Percentiles rank a stretch among this genome's conserved stretches.
These are phyloP conservation scores for Phortica magna DNA, from an alignment of 2,888 invertebrate genomes.

Conservation along the genomic window DNA sequence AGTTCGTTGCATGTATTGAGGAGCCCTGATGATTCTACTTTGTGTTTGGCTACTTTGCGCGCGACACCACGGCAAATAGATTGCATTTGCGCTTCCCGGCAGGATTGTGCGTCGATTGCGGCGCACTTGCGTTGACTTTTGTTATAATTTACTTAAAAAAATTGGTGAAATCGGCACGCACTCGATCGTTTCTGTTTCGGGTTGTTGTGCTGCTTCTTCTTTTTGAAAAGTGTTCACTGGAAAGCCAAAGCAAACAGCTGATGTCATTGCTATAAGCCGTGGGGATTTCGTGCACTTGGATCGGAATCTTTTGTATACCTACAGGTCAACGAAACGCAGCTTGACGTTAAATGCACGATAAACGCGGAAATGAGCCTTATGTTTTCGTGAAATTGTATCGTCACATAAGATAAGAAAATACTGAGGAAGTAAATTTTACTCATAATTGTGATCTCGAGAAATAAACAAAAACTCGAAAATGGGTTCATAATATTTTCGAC, in stretches of 20 bases:
- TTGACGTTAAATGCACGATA: too few relatives aligned
- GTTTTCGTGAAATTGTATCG: too few relatives aligned
- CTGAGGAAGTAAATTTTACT: too few relatives aligned
- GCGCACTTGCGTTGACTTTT: background rate
- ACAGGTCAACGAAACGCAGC: too few relatives aligned
- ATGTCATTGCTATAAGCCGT: too few relatives aligned
- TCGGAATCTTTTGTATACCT: too few relatives aligned
- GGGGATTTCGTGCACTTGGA: too few relatives aligned
- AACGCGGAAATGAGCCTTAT: too few relatives aligned
- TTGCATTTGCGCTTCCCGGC: slow-evolving; percentile 4
- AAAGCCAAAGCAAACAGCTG: background rate
- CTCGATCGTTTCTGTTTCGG: background rate
- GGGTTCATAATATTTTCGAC: too few relatives aligned
- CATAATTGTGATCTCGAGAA: too few relatives aligned
- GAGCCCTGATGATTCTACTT: background rate
- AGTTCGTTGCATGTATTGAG: background rate
- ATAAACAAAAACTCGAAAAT: too few relatives aligned
- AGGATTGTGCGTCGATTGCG: background rate
- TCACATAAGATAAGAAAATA: too few relatives aligned
- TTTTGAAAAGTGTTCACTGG: slow-evolving; percentile 16
- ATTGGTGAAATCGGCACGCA: background rate
- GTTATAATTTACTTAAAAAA: background rate
- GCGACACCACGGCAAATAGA: background rate
- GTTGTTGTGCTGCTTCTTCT: slow-evolving; percentile 7
- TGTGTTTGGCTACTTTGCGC: background rate